Conservation (phyloP, 2,888 invertebrate genomes). For the Tillus elongatus region DNA sequence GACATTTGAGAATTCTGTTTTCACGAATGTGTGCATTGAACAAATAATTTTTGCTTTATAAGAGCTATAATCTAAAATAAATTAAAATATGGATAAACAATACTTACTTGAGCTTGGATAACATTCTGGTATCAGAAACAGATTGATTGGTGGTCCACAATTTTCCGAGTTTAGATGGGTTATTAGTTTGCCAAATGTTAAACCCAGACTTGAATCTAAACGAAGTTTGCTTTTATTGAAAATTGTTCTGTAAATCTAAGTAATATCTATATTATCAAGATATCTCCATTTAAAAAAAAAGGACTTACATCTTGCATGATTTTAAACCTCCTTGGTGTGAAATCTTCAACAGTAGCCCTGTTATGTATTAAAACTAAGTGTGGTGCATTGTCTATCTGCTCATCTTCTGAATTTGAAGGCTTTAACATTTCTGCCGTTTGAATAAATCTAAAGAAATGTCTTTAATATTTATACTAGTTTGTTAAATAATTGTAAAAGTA, state of each 20-base stretch:
- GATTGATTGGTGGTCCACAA: conserved; percentile 56
- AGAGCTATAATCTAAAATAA: too few relatives aligned
- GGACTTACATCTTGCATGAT: conserved; percentile 50
- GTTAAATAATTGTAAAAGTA: too few relatives aligned
- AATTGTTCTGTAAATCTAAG: conserved; percentile 40
- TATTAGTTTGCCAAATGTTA: conserved; percentile 41
- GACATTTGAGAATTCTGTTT: too few relatives aligned
- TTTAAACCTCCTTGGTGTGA: conserved; percentile 50
- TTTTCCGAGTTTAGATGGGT: conserved; percentile 47
- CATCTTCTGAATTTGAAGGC: conserved; percentile 61
- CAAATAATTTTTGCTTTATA: too few relatives aligned
- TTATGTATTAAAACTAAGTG: conserved; percentile 79
- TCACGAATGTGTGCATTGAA: too few relatives aligned
- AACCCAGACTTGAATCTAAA: conserved; percentile 57
- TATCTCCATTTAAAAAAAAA: conserved; percentile 24
- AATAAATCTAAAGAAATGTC: conserved; percentile 55
- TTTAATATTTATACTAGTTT: too few relatives aligned
- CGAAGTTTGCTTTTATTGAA: conserved; percentile 59
- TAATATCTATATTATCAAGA: conserved; percentile 7
- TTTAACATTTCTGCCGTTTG: conserved; percentile 82
- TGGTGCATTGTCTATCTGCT: conserved; percentile 68
- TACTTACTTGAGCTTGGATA: conserved; percentile 28
- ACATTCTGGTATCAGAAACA: conserved; percentile 60
- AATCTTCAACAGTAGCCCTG: conserved; percentile 66
- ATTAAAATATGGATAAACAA: background rate